Base-by-base conservation (phyloP, 2,113 vertebrate species). In the Urocynchramus pylzowi region DNA sequence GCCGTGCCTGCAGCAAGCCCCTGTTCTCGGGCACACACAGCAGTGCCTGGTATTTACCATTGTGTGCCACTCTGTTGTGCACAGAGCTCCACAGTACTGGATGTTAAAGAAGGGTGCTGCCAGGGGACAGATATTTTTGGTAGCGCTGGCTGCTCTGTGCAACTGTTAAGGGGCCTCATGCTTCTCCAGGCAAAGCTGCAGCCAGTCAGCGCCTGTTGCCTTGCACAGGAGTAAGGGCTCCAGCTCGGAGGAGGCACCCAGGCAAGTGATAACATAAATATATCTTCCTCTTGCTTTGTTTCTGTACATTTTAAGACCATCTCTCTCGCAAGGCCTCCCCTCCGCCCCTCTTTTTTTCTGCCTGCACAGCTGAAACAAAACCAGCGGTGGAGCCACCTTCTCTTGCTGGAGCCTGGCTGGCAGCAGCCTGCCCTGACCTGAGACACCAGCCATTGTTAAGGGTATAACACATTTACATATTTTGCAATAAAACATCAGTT, bases 401-500 rank as follows among this genome's bases (percentile, higher is more conserved):
- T 97, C 97, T 95, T 79, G 71, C 96, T 94, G 94, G 96, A 96
- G 98, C 97, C 97, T 97, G 81, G 97, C 96, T 98, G 98, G 98
- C 97, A 98, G 87, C 97, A 92, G 95, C 97, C 97, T 98, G 96
- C 98, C 98, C 98, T 98, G 98, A 98, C 98, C 98, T 98, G 97
- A 97, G 98, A 98, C 98, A 98, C 94, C 81, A 97, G 97, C 98
- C 97, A 98, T 99, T 99, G 98, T 99, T 98, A 98, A 98, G 98
- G 97, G 96, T 98, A 98, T 98, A 97, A 98, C 98, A 97, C 98
- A 98, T 98, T 98, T 99, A 98, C 98, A 98, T 98, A 98, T 98
- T 98, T 99, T 99, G 98, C 98, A 98, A 98, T 98, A 98, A 99
- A 98, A 98, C 99, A 98, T 98, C 98, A 98, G 98, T 98, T 98